A percentile compares a stretch with the other conserved stretches of the same genome.
Conservation (phyloP, 2,797 vertebrate species). For the Morus bassanus region DNA sequence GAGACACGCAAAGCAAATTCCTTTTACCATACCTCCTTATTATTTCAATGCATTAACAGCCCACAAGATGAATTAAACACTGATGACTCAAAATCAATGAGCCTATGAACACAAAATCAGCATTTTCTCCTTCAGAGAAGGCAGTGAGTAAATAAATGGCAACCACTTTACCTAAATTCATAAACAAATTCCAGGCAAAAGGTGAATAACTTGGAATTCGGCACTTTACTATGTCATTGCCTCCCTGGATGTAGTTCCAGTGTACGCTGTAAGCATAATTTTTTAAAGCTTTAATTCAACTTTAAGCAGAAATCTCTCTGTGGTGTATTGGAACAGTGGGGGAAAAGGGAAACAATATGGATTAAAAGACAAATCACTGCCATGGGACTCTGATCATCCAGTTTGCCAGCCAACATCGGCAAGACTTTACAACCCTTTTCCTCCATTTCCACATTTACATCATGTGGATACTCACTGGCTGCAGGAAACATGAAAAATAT, state of each 20-base stretch:
- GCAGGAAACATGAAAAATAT: background rate
- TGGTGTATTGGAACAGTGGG: background rate
- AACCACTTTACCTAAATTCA: background rate
- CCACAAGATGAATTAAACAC: background rate
- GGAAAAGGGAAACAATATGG: background rate
- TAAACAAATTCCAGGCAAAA: conserved; percentile 3
- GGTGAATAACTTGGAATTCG: background rate
- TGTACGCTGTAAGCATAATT: background rate
- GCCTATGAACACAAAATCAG: background rate
- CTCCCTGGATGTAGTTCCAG: background rate
- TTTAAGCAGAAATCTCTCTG: background rate
- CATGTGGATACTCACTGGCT: background rate
- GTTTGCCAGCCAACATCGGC: background rate
- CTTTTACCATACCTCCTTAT: background rate
- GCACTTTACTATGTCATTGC: background rate
- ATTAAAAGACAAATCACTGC: background rate
- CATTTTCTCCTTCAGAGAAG: background rate
- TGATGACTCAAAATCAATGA: conserved; percentile 6
- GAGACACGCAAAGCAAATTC: background rate
- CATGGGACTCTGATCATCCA: background rate
- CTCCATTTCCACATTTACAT: background rate
- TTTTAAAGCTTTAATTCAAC: background rate
- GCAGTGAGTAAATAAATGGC: background rate
- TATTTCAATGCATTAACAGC: background rate
- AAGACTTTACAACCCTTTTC: background rate